Conservation (phyloP, 2,888 invertebrate genomes). For the Drosophila antonietae region DNA sequence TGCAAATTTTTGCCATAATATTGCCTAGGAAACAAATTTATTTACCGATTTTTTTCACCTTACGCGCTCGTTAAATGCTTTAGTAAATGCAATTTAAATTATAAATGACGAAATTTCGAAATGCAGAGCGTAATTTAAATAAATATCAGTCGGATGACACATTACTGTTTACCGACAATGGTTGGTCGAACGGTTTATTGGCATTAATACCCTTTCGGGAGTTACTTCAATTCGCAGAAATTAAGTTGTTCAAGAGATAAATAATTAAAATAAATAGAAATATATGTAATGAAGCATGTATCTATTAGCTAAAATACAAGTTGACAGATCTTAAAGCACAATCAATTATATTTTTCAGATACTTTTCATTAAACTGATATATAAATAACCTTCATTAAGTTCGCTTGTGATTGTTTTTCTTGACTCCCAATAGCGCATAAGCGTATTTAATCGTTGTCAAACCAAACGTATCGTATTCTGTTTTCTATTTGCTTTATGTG, state of each 20-base stretch:
- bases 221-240: not conserved
- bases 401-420: not conserved
- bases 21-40: conserved; percentile 24
- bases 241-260: no score
- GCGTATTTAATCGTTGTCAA: not conserved
- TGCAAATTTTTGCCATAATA: conserved; percentile 56
- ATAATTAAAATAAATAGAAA: no score
- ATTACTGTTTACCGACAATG: conserved; percentile 11
- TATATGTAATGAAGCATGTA: not conserved
- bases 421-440: not conserved
- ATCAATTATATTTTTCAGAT: not conserved
- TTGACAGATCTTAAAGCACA: not conserved
- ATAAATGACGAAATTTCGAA: conserved; percentile 34
- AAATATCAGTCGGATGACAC: conserved; percentile 23
- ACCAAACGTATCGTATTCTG: not conserved
- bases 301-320: no score
- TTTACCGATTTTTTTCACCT: conserved; percentile 13
- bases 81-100: conserved; percentile 40
- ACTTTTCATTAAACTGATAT: not conserved
- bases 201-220: not conserved
- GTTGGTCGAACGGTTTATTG: not conserved
- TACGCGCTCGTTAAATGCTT: conserved; percentile 11
- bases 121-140: conserved; percentile 23
- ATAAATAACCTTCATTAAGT: not conserved
- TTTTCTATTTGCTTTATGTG: not conserved